A percentile compares a stretch with the other conserved stretches of the same genome.
Conservation (phyloP, 2,797 vertebrate species). For the Parotocinclus haroldoi region DNA sequence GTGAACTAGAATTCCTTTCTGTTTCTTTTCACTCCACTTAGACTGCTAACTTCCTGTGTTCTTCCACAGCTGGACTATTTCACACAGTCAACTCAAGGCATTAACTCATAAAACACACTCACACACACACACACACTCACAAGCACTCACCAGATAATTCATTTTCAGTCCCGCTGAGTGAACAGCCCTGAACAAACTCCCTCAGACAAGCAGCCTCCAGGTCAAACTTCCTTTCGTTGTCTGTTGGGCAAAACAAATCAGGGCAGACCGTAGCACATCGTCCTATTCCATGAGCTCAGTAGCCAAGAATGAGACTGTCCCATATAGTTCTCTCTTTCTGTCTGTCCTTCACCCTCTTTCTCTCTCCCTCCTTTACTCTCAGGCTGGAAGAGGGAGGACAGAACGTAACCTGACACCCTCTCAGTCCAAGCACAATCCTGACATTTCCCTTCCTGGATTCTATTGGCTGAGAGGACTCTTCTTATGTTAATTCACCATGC, state of each 20-base stretch:
- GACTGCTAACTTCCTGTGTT: conserved; percentile 13
- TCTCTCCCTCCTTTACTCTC: conserved; percentile 42
- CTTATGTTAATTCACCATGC: conserved; percentile 54
- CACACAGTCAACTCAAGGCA: conserved; percentile 22
- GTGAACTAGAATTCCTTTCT: conserved; percentile 27
- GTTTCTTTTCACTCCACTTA: conserved; percentile 20
- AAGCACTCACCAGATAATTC: conserved; percentile 62
- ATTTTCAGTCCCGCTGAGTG: conserved; percentile 54
- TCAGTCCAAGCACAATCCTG: conserved; percentile 53
- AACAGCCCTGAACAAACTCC: conserved; percentile 43
- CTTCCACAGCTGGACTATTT: conserved; percentile 39
- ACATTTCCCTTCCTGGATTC: conserved; percentile 44
- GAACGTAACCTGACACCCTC: conserved; percentile 58
- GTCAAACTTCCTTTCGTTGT: conserved; percentile 33
- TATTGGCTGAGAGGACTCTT: conserved; percentile 53
- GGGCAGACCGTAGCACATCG: conserved; percentile 64
- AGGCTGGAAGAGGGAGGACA: conserved; percentile 46
- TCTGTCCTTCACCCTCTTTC: conserved; percentile 29
- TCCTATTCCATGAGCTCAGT: conserved; percentile 71
- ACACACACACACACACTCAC: conserved; percentile 30
- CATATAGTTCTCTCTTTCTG: conserved; percentile 39
- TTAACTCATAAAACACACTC: conserved; percentile 40
- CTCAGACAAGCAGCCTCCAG: conserved; percentile 28
- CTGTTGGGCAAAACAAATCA: conserved; percentile 27
- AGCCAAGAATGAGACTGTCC: conserved; percentile 70